These are phyloP conservation scores for Limnephilus marmoratus DNA, from an alignment of 2,888 invertebrate genomes.

Conservation along the genomic window DNA sequence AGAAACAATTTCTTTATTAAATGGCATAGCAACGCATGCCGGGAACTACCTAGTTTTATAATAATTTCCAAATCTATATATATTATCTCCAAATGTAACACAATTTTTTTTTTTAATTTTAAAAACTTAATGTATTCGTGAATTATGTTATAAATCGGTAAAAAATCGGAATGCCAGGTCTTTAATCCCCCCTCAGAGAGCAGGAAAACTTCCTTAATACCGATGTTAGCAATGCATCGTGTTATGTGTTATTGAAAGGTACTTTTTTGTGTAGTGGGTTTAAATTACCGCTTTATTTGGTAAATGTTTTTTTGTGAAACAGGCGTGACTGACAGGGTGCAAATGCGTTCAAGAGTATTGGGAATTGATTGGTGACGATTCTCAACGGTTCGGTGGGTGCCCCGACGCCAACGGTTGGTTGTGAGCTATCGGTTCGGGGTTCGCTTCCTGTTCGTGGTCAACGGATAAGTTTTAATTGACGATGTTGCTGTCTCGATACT, in stretches of 20 bases:
- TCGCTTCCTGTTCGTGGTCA: constrained; percentile 39
- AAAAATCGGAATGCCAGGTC: no score
- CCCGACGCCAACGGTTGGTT: not conserved
- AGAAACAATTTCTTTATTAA: no score
- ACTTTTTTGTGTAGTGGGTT: not conserved
- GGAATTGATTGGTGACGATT: constrained; percentile 32
- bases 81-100: no score
- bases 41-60: no score
- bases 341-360: not conserved
- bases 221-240: not conserved
- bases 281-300: not conserved
- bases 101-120: no score
- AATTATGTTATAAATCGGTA: no score
- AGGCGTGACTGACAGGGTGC: constrained; percentile 38
- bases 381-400: not conserved
- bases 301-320: not conserved
- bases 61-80: no score
- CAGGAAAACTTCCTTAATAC: not conserved
- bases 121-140: no score
- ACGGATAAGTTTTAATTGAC: constrained; percentile 32
- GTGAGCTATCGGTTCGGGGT: not conserved
- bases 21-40: no score
- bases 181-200: not conserved
- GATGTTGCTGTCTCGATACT: not conserved
- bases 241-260: not conserved